Evolutionary conservation across 1,140 invertebrate species (phyloP).

Genomic region (Diuraphis noxia): DNA sequence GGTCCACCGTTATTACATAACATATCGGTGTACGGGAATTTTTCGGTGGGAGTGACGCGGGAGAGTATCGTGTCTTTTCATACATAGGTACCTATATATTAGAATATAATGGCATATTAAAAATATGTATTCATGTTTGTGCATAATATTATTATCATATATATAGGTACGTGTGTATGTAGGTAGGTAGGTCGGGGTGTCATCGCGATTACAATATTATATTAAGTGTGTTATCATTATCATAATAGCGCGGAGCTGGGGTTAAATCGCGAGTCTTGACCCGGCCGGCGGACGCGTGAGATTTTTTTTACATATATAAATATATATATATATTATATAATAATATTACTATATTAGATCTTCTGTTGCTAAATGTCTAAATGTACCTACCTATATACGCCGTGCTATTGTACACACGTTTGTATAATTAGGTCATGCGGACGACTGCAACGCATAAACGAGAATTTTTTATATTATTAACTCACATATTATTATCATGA

Average conservation of each 20-base stretch:
- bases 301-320: too few species aligned
- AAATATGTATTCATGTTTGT: background rate
- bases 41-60: background rate
- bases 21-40: background rate
- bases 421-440: background rate
- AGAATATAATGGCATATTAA: background rate
- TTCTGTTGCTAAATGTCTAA: background rate
- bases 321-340: too few species aligned
- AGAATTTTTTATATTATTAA: background rate
- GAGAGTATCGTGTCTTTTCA: background rate
- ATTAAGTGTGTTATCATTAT: background rate
- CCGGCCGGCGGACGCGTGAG: too few species aligned
- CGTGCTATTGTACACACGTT: background rate
- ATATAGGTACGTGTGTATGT: background rate
- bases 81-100: background rate
- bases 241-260: too few species aligned
- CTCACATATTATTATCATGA: background rate
- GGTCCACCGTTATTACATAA: background rate
- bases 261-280: background rate
- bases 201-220: background rate
- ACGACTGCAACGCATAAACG: background rate
- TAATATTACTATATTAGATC: background rate
- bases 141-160: background rate
- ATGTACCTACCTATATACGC: too few species aligned
- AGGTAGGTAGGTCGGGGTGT: background rate